Conservation (phyloP, 2,888 invertebrate species). For the Phania funesta region DNA sequence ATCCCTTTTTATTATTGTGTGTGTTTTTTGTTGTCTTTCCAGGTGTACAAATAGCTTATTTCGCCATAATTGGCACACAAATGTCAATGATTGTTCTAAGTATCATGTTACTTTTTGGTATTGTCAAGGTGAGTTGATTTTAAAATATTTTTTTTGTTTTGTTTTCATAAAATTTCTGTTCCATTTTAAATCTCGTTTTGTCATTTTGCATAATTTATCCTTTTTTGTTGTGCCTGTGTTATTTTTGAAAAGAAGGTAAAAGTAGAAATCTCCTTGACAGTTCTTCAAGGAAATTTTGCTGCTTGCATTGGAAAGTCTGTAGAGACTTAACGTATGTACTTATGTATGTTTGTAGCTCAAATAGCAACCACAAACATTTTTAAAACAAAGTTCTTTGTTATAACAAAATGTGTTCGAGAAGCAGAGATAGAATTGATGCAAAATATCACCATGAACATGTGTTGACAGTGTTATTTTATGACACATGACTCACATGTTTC, state of each 20-base stretch:
- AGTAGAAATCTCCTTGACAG: slow-evolving; percentile 2
- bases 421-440: slow-evolving; percentile 41
- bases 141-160: background rate
- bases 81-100: slow-evolving; percentile 88
- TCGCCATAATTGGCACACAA: slow-evolving; percentile 89
- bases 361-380: background rate
- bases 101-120: slow-evolving; percentile 86
- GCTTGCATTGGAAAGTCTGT: background rate
- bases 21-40: slow-evolving; percentile 74
- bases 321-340: background rate
- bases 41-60: slow-evolving; percentile 91
- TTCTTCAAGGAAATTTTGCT: background rate
- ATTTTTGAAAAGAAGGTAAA: too few relatives aligned
- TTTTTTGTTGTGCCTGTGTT: too few relatives aligned
- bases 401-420: background rate
- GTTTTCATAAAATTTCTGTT: background rate
- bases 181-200: background rate
- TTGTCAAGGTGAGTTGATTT: slow-evolving; percentile 85
- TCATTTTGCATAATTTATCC: too few relatives aligned
- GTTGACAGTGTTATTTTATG: slow-evolving; percentile 69
- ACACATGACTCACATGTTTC: slow-evolving; percentile 35
- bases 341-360: background rate
- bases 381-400: background rate
- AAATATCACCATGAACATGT: slow-evolving; percentile 65
- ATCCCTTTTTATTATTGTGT: background rate